Evolutionary conservation across 2,888 invertebrate genomes (phyloP).

Genomic region (Matsumyia berberina): DNA sequence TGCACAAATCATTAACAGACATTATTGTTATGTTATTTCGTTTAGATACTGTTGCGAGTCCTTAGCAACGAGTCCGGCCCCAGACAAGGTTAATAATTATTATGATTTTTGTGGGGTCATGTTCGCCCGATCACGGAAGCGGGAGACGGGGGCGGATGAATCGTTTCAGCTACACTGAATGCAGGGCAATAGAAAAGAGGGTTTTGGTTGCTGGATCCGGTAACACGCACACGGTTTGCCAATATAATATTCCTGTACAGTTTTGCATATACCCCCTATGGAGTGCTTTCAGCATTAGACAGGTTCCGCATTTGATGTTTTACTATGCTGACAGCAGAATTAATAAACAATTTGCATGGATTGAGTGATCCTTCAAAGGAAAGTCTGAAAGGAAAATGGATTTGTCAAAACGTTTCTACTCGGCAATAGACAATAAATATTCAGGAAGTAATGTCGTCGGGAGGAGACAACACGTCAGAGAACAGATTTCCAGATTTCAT

Average conservation of each 20-base stretch:
- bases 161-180: constrained; percentile 16
- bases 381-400: constrained; percentile 1
- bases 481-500: neutral
- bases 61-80: constrained; percentile 57
- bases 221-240: neutral
- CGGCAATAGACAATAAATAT: neutral
- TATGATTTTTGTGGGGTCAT: constrained; percentile 63
- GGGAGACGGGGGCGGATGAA: constrained; percentile 2
- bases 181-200: constrained; percentile 31
- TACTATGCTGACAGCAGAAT: constrained; percentile 52
- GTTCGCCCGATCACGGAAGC: constrained; percentile 36
- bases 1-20: constrained; percentile 75
- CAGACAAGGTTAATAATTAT: constrained; percentile 73
- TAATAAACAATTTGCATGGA: constrained; percentile 32
- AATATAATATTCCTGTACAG: constrained; percentile 20
- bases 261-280: constrained; percentile 20
- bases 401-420: neutral
- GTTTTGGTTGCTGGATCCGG: neutral
- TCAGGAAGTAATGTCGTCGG: constrained; percentile 6
- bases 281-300: constrained; percentile 12
- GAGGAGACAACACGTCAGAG: neutral
- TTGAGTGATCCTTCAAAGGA: constrained; percentile 31
- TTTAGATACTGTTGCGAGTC: constrained; percentile 66
- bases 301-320: constrained; percentile 59
- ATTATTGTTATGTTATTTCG: constrained; percentile 74